phyloP scores from a whole-genome alignment of 2,888 invertebrate species.

The Eurytoma californica region DNA sequence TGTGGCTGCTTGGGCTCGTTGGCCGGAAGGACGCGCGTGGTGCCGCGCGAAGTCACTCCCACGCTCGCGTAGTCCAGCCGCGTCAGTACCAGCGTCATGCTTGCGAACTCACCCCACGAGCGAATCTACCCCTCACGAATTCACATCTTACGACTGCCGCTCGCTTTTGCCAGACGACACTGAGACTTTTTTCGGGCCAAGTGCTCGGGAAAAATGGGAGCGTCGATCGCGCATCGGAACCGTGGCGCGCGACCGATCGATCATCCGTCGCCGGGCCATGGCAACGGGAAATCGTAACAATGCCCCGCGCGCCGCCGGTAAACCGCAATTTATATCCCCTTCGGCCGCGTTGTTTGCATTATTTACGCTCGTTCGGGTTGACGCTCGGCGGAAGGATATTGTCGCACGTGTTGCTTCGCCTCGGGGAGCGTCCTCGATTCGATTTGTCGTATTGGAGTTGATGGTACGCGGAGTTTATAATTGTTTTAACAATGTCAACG shows the following conservation, averaged over 20 bases:
- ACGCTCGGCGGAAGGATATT: too few species aligned
- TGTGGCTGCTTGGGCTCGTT: slow-evolving; percentile 78
- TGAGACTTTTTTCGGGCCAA: background rate
- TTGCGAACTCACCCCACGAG: slow-evolving; percentile 44
- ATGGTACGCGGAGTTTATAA: too few species aligned
- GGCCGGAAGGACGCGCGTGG: slow-evolving; percentile 86
- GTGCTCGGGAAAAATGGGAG: background rate
- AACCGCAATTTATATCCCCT: too few species aligned
- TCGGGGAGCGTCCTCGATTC: too few species aligned
- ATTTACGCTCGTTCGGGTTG: too few species aligned
- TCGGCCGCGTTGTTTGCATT: too few species aligned
- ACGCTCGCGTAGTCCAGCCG: slow-evolving; percentile 90
- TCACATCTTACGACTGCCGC: background rate
- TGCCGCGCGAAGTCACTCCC: slow-evolving; percentile 86
- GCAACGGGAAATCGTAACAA: slow-evolving; percentile 50
- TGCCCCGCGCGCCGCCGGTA: background rate
- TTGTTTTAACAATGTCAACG: too few species aligned
- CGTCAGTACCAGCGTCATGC: slow-evolving; percentile 87
- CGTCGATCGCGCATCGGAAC: background rate
- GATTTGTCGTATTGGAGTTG: too few species aligned
- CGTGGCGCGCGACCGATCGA: background rate
- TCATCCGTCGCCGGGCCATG: slow-evolving; percentile 39
- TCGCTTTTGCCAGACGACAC: background rate
- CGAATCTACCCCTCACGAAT: background rate
- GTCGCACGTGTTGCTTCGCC: too few species aligned